phyloP scores from a whole-genome alignment of 1,140 invertebrate genomes.

The Bacillus rossius region DNA sequence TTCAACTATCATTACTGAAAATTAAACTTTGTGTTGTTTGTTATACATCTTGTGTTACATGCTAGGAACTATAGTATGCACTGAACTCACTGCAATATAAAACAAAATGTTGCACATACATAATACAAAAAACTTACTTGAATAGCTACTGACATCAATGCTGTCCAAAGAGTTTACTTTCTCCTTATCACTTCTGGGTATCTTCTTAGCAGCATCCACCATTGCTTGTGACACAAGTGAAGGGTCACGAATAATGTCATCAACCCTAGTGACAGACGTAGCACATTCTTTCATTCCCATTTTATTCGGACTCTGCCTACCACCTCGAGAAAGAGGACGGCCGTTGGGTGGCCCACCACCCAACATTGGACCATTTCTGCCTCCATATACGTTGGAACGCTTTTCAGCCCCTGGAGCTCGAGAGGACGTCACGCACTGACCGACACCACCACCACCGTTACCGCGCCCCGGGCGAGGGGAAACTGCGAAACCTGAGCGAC shows the following conservation, averaged over 20 bases:
- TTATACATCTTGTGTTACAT: too few species aligned
- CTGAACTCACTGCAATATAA: too few species aligned
- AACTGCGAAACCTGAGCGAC: background rate
- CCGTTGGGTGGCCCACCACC: conserved; percentile 26
- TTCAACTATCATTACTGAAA: too few species aligned
- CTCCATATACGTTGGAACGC: conserved; percentile 28
- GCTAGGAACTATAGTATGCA: too few species aligned
- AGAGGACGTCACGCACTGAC: conserved; percentile 18
- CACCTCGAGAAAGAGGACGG: conserved; percentile 40
- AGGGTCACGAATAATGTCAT: conserved; percentile 53
- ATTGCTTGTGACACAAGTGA: conserved; percentile 52
- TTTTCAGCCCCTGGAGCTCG: conserved; percentile 41
- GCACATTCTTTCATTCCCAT: conserved; percentile 34
- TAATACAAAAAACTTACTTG: conserved; percentile 41
- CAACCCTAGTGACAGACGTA: conserved; percentile 49
- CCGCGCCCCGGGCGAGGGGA: too few species aligned
- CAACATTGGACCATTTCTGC: conserved; percentile 25
- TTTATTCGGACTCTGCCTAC: conserved; percentile 26
- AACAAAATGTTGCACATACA: background rate
- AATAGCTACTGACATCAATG: conserved; percentile 50
- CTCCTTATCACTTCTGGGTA: conserved; percentile 43
- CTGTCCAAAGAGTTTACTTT: conserved; percentile 45
- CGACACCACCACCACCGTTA: background rate
- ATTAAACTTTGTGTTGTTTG: too few species aligned
- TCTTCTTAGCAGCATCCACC: conserved; percentile 45